These are phyloP conservation scores for Dichetophora obliterata DNA, from an alignment of 2,888 invertebrate genomes.

Conservation along the genomic window DNA sequence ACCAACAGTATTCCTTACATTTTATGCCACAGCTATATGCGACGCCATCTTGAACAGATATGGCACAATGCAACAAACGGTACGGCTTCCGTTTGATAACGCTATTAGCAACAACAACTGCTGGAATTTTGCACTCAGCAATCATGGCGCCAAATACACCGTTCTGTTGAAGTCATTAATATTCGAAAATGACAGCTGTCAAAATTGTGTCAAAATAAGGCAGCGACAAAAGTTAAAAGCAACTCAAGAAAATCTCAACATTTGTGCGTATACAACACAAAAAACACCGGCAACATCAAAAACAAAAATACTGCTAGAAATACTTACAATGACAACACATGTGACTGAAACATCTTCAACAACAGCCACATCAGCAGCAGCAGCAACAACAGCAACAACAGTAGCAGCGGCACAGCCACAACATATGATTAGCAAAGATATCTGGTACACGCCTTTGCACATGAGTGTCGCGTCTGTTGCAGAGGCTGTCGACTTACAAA, in stretches of 20 bases:
- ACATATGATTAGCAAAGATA: not conserved
- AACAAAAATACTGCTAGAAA: slow-evolving; percentile 11
- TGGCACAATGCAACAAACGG: slow-evolving; percentile 39
- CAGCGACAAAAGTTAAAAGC: slow-evolving; percentile 16
- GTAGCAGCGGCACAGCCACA: slow-evolving; percentile 6
- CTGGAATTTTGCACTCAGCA: not conserved
- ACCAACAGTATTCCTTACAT: too few species aligned
- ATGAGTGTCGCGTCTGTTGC: slow-evolving; percentile 44
- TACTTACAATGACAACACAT: slow-evolving; percentile 29
- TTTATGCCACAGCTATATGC: not conserved
- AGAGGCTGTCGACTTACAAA: not conserved
- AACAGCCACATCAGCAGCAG: not conserved
- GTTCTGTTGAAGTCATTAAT: slow-evolving; percentile 22
- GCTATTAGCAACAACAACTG: slow-evolving; percentile 14
- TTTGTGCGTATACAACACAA: not conserved
- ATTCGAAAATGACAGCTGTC: slow-evolving; percentile 30
- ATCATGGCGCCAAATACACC: not conserved
- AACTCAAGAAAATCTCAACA: slow-evolving; percentile 26
- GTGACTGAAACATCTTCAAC: slow-evolving; percentile 6
- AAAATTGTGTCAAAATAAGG: slow-evolving; percentile 27
- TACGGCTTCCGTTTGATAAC: slow-evolving; percentile 4
- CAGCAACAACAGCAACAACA: slow-evolving; percentile 21
- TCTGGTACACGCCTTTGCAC: slow-evolving; percentile 24
- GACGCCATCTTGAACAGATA: slow-evolving; percentile 24
- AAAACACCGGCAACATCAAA: slow-evolving; percentile 16